Conservation (phyloP, 2,113 vertebrate genomes). For the Tachycineta bicolor region DNA sequence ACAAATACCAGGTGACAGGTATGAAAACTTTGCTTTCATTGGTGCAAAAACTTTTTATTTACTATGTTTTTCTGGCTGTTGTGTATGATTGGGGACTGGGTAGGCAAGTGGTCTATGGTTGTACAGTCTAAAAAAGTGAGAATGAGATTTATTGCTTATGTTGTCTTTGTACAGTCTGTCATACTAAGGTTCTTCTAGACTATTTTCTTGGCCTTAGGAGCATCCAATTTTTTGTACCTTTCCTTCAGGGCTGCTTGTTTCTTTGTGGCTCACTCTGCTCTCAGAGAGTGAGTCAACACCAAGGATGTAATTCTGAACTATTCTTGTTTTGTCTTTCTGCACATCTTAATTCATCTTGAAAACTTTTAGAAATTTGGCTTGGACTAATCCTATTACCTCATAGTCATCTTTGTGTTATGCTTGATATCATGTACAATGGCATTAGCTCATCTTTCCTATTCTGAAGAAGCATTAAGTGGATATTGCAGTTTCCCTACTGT, state of each 20-base stretch:
- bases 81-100: background rate
- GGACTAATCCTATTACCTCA: background rate
- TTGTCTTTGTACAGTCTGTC: background rate
- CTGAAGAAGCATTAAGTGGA: background rate
- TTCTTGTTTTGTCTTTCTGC: background rate
- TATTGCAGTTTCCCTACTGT: background rate
- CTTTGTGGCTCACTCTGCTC: background rate
- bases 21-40: background rate
- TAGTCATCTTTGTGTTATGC: background rate
- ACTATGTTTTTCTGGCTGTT: background rate
- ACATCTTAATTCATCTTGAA: background rate
- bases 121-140: background rate
- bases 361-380: background rate
- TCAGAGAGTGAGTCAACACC: background rate
- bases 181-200: background rate
- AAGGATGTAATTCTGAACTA: background rate
- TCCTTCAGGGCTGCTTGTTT: background rate
- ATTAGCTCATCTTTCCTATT: background rate
- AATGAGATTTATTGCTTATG: background rate
- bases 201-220: background rate
- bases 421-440: background rate
- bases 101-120: background rate
- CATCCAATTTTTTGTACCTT: background rate
- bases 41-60: background rate
- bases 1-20: background rate